Evolutionary conservation across 2,888 invertebrate genomes (phyloP), one percentile per base, ranked within the genome.

Genomic region (Andrena chrysosceles): DNA sequence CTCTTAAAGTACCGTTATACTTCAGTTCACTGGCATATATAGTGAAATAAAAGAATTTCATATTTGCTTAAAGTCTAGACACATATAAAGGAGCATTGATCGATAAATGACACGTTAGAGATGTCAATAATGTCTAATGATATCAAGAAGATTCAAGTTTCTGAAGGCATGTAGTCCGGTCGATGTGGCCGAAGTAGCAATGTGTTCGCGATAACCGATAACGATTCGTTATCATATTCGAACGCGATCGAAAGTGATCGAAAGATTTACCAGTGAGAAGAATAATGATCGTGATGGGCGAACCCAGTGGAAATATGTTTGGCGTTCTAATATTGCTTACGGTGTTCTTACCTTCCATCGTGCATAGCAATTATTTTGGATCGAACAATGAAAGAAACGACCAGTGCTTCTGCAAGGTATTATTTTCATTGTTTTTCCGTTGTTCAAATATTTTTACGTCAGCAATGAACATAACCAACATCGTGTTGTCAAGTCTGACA

Each of bases 391-490:
- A 72, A 26, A 89, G 77, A 6, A 85, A 90, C 56, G 91, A 93
- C 74, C 93, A 93, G 74, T 93, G 93, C 67, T 93, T 93, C 64
- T 93, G 93, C 85, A 91, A 93, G 91, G 93, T 93, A 90, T 42
- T 54, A 16, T 26, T 59, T 56, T 64, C 10, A 2, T 81, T 75
- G 64, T 29, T 76, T 56, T 49, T 4, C 7, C 42, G 74, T 67
- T 42, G 23, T 76, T 26, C 68, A 66, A 48, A 42, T 60, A 78
- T 48, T 76, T 52, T 54, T 23, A 20, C 5, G 26, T 63, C 31
- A 49, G 67, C 60, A 33, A 48, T 26, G 26, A 77, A 78, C 23
- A 63, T 81, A 84, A 84, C 78, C 85, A 72, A 8, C 16, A 7
- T 6, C 5, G 26, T 20, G 29, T 10, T 70, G 31, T 81, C n/a